Conservation (phyloP, 2,888 invertebrate genomes). For the Ischnus inquisitorius region DNA sequence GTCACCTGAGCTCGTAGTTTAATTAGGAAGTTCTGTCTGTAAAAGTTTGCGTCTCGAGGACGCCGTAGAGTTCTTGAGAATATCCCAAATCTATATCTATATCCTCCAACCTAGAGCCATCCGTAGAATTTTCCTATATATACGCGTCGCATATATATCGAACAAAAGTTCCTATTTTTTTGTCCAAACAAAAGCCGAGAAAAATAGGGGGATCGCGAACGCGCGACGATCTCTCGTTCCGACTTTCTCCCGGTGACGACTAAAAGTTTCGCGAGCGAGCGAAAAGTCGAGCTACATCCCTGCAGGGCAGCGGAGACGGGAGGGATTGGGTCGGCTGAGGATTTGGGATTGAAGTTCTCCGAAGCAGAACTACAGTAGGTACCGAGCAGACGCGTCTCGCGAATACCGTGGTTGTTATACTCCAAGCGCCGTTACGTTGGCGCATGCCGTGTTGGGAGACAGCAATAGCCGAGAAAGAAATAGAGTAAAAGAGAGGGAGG, state of each 20-base stretch:
- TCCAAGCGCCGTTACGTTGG: conserved; percentile 1
- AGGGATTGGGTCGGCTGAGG: conserved; percentile 18
- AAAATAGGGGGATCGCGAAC: conserved; percentile 47
- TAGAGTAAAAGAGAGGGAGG: background rate
- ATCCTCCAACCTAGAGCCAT: background rate
- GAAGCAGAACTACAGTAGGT: conserved; percentile 23
- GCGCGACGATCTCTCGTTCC: background rate
- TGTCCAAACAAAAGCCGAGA: conserved; percentile 44
- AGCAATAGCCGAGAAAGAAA: background rate
- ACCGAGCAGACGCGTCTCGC: conserved; percentile 46
- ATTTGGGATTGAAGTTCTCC: conserved; percentile 54
- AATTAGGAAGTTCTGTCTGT: conserved; percentile 49
- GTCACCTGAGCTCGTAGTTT: conserved; percentile 42
- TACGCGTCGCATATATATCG: background rate
- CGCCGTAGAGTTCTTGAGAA: conserved; percentile 7
- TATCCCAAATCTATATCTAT: conserved; percentile 28
- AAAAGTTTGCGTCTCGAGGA: conserved; percentile 41
- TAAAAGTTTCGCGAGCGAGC: conserved; percentile 42
- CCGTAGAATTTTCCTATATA: too few relatives aligned
- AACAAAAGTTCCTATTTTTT: conserved; percentile 41
- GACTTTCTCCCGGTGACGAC: conserved; percentile 14
- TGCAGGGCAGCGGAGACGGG: background rate
- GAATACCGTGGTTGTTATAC: conserved; percentile 10
- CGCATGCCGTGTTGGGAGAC: background rate
- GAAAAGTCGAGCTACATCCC: conserved; percentile 34